A percentile compares a stretch with the other conserved stretches of the same genome.
These are phyloP conservation scores for Magallana gigas DNA, from an alignment of 1,140 invertebrate species.

Conservation along the genomic window DNA sequence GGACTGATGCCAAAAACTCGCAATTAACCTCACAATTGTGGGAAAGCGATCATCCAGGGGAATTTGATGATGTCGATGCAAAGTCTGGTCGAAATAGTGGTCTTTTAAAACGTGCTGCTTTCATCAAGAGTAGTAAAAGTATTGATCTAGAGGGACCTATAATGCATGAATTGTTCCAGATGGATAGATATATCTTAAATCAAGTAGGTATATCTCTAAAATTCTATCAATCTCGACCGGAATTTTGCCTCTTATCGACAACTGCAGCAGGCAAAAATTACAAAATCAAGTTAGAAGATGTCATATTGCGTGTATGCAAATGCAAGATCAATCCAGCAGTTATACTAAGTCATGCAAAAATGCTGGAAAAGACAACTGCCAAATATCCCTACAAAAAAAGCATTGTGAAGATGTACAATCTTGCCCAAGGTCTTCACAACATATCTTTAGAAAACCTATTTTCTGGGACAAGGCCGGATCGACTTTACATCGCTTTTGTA, in stretches of 20 bases:
- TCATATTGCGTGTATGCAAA: slow-evolving; percentile 30
- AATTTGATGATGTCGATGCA: slow-evolving; percentile 38
- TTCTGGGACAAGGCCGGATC: slow-evolving; percentile 35
- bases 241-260: slow-evolving; percentile 33
- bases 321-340: slow-evolving; percentile 48
- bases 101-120: slow-evolving; percentile 18
- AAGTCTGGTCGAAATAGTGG: slow-evolving; percentile 43
- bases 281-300: slow-evolving; percentile 29
- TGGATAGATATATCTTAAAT: slow-evolving; percentile 54
- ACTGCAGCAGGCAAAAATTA: background rate
- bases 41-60: background rate
- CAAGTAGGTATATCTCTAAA: slow-evolving; percentile 46
- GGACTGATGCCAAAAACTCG: background rate
- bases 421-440: background rate
- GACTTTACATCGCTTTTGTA: slow-evolving; percentile 3
- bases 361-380: slow-evolving; percentile 30
- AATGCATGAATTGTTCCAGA: slow-evolving; percentile 52
- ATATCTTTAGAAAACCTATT: slow-evolving; percentile 41
- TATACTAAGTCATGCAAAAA: slow-evolving; percentile 43
- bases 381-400: slow-evolving; percentile 47
- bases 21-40: slow-evolving; percentile 16
- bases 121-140: slow-evolving; percentile 5
- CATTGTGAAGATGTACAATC: slow-evolving; percentile 16
- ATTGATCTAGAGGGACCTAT: slow-evolving; percentile 49
- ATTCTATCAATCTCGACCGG: slow-evolving; percentile 33